Evolutionary conservation across 2,797 vertebrate genomes (phyloP), one percentile per base, ranked within the genome.

Genomic region (Coccyzus lansbergi): DNA sequence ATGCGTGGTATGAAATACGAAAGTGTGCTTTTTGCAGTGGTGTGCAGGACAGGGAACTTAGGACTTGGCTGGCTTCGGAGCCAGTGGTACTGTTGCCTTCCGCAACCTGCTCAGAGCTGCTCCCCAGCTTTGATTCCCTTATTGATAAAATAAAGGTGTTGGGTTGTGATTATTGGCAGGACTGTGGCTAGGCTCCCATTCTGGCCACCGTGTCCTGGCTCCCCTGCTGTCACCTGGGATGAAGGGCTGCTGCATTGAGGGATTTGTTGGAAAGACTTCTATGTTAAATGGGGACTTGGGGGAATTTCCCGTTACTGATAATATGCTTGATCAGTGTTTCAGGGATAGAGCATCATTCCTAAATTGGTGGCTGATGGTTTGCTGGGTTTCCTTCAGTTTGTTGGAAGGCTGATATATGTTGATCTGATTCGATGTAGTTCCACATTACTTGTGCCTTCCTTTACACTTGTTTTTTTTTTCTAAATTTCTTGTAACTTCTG

Each of bases 181-280:
- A 3, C 17, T 6, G 20, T 22, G 1, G 7, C 55, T 7, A 58
- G 38, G 65, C 42, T 58, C 40, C 53, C 1, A 2, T 53, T 8
- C 28, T 14, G 67, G 44, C n/a, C 2, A 2, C 31, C 2, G 22
- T 46, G 5, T 9, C 70, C 72, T 15, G 28, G 26, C 46, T 29
- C 19, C 48, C 38, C 28, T 9, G 64, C 38, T n/a, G 28, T 28
- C 46, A 31, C 46, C 38, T 14, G 71, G 40, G 31, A 1, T 12
- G 34, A 18, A 31, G n/a, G 44, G 36, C 21, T 0, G 1, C 28
- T 4, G 0, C 20, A 4, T 0, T 2, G 69, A 31, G 40, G 21
- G n/a, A 38, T 38, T 9, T 1, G 2, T 1, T 40, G 56, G 31
- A 67, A 70, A 18, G 53, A 51, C 40, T 62, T 18, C n/a, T 46